Evolutionary conservation across 2,113 vertebrate genomes (phyloP).

Genomic region (Lasiurus cinereus): DNA sequence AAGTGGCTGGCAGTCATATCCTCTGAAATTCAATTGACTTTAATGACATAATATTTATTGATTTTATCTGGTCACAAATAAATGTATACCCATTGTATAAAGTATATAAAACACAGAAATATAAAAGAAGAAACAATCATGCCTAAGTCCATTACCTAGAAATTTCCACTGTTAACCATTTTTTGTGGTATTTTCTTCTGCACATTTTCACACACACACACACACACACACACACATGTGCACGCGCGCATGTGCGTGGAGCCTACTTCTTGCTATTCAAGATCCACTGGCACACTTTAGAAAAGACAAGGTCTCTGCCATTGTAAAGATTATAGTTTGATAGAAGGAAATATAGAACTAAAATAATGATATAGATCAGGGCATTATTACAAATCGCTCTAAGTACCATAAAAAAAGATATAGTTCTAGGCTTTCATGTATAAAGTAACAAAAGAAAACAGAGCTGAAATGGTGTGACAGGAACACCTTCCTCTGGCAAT

Average conservation of each 20-base stretch:
- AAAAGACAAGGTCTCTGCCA: not conserved
- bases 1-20: not conserved
- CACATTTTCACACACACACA: not conserved
- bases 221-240: not conserved
- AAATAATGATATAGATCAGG: constrained; percentile 3
- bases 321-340: not conserved
- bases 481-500: not conserved
- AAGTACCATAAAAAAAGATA: not conserved
- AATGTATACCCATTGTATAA: not conserved
- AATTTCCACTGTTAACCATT: not conserved
- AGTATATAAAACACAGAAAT: not conserved
- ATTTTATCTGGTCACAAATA: not conserved
- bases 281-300: not conserved
- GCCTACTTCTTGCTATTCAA: not conserved
- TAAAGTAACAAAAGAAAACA: not conserved
- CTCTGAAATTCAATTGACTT: constrained; percentile 26
- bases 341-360: constrained; percentile 24
- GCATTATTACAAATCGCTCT: not conserved
- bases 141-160: not conserved
- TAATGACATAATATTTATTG: not conserved
- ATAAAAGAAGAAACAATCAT: not conserved
- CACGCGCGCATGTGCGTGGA: too few relatives aligned
- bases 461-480: not conserved
- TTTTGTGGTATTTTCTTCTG: constrained; percentile 30
- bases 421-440: not conserved